Evolutionary conservation across 2,888 invertebrate species (phyloP).

Genomic region (Pachycephus smyrnensis): DNA sequence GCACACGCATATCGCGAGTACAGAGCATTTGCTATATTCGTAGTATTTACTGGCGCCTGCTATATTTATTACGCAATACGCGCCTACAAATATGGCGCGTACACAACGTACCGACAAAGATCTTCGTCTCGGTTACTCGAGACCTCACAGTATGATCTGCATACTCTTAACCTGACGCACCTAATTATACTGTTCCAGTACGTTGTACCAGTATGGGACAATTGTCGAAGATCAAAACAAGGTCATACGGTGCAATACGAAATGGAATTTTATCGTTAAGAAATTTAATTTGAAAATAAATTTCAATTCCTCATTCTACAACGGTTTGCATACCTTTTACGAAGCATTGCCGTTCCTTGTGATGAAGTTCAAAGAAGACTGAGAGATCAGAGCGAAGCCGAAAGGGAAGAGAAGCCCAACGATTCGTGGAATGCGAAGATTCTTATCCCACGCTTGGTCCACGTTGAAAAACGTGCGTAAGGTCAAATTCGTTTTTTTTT

Average conservation of each 20-base stretch:
- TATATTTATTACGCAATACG: conserved; percentile 38
- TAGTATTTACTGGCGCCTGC: conserved; percentile 27
- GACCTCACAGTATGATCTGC: background rate
- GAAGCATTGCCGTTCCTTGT: background rate
- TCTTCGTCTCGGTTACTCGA: background rate
- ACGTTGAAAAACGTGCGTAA: conserved; percentile 28
- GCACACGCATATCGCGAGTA: background rate
- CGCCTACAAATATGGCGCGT: background rate
- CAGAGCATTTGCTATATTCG: background rate
- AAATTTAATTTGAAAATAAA: background rate
- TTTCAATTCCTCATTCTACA: background rate
- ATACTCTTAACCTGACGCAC: background rate
- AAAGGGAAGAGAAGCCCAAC: conserved; percentile 3
- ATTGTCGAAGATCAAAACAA: fast-evolving
- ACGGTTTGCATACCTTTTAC: background rate
- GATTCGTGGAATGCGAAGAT: conserved; percentile 38
- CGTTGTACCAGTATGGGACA: background rate
- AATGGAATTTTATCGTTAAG: background rate
- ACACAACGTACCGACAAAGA: background rate
- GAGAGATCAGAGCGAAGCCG: background rate
- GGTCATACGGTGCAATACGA: background rate
- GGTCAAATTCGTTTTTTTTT: background rate
- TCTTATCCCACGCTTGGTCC: conserved; percentile 36
- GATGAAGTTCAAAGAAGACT: background rate
- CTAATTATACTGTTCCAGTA: background rate